These are phyloP conservation scores for Laothoe populi DNA, from an alignment of 2,888 invertebrate species.

Conservation along the genomic window DNA sequence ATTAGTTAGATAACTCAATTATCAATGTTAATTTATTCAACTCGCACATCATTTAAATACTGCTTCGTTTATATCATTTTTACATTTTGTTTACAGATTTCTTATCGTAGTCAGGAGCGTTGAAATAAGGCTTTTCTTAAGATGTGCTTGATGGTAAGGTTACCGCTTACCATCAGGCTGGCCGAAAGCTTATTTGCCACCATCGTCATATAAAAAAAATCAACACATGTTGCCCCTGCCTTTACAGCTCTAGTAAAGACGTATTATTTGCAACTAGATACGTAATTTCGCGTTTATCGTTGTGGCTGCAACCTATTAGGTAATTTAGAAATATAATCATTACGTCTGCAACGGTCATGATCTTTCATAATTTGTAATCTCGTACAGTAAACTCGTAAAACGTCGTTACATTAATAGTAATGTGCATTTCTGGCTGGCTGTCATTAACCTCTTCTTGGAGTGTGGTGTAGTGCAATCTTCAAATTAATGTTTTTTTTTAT, in stretches of 20 bases:
- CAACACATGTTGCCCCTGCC: neutral
- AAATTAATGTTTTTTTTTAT: no score
- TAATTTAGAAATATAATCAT: constrained; percentile 7
- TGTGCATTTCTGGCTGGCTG: neutral
- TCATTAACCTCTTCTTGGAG: neutral
- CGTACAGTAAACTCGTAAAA: neutral
- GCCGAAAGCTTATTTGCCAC: no score
- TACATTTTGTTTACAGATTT: neutral
- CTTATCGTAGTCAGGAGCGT: no score
- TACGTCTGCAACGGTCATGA: neutral
- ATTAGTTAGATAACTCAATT: constrained; percentile 58
- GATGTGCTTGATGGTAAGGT: no score
- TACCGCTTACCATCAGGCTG: no score
- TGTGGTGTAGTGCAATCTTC: neutral
- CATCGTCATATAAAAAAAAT: no score
- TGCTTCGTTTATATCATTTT: neutral
- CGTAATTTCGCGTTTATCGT: neutral
- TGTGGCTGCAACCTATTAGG: neutral
- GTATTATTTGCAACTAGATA: neutral
- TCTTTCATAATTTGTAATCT: neutral
- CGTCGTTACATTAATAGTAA: neutral
- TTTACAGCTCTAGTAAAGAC: no score
- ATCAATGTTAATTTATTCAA: constrained; percentile 37
- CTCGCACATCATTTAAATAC: constrained; percentile 23
- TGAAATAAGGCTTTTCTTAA: no score